Percentiles rank a stretch among this genome's conserved stretches.
Conservation (phyloP, 2,888 invertebrate species). For the Chymomyza procnemis region DNA sequence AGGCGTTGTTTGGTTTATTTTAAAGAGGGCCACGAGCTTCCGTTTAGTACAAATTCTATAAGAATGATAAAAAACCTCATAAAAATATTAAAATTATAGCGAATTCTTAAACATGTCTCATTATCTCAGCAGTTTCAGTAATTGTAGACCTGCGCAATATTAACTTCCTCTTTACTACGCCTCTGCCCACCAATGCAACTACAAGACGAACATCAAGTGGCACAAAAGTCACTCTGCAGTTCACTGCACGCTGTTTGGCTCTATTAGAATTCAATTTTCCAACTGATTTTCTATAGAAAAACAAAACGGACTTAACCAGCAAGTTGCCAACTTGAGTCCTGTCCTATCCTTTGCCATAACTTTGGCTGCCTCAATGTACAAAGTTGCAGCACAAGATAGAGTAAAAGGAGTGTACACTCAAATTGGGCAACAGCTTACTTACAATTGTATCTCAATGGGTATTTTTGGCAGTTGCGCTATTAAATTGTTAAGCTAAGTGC, state of each 20-base stretch:
- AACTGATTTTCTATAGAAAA: conserved; percentile 56
- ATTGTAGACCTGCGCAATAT: too few relatives aligned
- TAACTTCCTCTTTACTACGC: too few relatives aligned
- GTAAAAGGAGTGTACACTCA: not conserved
- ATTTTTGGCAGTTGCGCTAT: not conserved
- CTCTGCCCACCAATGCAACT: too few relatives aligned
- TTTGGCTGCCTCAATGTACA: conserved; percentile 50
- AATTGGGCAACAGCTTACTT: not conserved
- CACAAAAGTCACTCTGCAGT: not conserved
- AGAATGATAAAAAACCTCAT: too few relatives aligned
- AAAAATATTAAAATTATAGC: too few relatives aligned
- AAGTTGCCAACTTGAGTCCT: conserved; percentile 32
- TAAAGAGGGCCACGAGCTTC: too few relatives aligned
- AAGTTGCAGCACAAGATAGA: not conserved
- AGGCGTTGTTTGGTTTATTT: too few relatives aligned
- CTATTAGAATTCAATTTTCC: conserved; percentile 70
- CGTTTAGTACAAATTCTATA: too few relatives aligned
- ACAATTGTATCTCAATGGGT: not conserved
- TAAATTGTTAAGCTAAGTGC: not conserved
- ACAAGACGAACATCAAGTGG: not conserved
- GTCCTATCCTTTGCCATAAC: conserved; percentile 57
- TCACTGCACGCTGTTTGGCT: conserved; percentile 19
- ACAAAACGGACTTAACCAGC: not conserved
- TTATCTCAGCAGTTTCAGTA: too few relatives aligned
- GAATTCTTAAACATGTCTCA: too few relatives aligned